A percentile compares a stretch with the other conserved stretches of the same genome.
Evolutionary conservation across 2,888 invertebrate species (phyloP).

Genomic region (Ornithoptera priamus): DNA sequence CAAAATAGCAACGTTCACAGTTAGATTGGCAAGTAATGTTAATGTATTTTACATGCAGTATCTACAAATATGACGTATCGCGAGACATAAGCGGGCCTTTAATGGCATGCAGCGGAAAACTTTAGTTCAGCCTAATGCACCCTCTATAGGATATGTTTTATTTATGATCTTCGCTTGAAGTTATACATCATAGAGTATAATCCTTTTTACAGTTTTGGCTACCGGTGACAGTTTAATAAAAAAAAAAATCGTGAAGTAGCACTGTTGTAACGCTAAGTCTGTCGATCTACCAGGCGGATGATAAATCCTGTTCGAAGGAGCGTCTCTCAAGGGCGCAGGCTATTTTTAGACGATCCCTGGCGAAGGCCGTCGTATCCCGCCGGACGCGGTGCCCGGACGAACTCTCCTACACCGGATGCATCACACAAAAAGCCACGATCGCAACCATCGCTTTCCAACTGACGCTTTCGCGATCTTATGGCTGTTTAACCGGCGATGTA

Average conservation of each 20-base stretch:
- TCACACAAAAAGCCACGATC: constrained; percentile 9
- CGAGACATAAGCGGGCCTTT: constrained; percentile 39
- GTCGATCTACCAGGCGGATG: constrained; percentile 41
- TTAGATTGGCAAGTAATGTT: constrained; percentile 57
- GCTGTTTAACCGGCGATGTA: constrained; percentile 11
- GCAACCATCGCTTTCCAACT: constrained; percentile 23
- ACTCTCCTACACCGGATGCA: constrained; percentile 33
- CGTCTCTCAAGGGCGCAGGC: constrained; percentile 66
- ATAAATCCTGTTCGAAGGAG: constrained; percentile 72
- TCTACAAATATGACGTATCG: constrained; percentile 66
- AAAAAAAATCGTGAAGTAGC: background rate
- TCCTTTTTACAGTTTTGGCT: no score
- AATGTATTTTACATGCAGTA: constrained; percentile 65
- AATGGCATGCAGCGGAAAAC: constrained; percentile 25
- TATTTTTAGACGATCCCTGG: constrained; percentile 69
- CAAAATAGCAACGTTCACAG: constrained; percentile 54
- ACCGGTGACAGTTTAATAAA: no score
- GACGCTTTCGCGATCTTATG: background rate
- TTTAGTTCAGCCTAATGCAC: constrained; percentile 22
- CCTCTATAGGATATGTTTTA: constrained; percentile 6
- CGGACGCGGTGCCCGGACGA: constrained; percentile 49
- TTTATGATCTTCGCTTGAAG: constrained; percentile 5
- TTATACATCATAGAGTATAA: background rate
- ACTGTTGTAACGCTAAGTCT: constrained; percentile 17
- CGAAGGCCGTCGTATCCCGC: constrained; percentile 46